Base-by-base conservation (phyloP, 2,888 invertebrate genomes). In the Augochlorella aurata region DNA sequence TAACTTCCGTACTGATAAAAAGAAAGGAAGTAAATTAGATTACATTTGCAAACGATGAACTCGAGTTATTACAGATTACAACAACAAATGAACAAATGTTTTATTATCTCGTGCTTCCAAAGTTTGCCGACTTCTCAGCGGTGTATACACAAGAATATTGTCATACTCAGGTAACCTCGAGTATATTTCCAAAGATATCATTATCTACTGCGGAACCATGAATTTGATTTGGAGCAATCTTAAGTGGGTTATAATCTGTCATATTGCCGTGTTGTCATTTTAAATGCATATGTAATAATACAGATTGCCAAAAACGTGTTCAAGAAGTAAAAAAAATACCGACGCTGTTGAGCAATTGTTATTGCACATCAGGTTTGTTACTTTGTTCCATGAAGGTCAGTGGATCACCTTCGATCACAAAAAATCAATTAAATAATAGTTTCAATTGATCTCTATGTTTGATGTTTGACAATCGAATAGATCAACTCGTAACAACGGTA, bases 171-270 rank as follows among this genome's bases (percentile, higher is more conserved):
- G 29, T 18, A 63, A 21, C 24, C 45, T 72, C 58, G 44, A 16
- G 24, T 24, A 58, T 24, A 24, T 58, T 58, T 58, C 58, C 58
- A 24, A 5, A 58, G 58, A 58, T 58, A 58, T 45, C 29, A 18
- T 63, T 45, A 71, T 71, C 52, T 21, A 58, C 24, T 45, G 14
- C 14, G 71, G 21, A n/a, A 72, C 45, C 45, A 14, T 61, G 45
- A 72, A 45, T 29, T 61, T 47, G 5, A 24, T 47, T 47, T 61
- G 9, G 18, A 63, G 38, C 38, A 38, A 7, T 7, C 7, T 7
- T 2, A 38, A 38, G 38, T 29, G 29, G 29, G 2, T 29, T 29
- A 29, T 29, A 29, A 63, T 29, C 38, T 16, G 14, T 16, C 2
- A 14, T 12, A 24, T 65, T 16, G 24, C 45, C 16, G 9, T 7